Percentiles rank a stretch among this genome's conserved stretches.
These are phyloP conservation scores for Trichonephila inaurata DNA, from an alignment of 1,140 invertebrate species.

Conservation along the genomic window DNA sequence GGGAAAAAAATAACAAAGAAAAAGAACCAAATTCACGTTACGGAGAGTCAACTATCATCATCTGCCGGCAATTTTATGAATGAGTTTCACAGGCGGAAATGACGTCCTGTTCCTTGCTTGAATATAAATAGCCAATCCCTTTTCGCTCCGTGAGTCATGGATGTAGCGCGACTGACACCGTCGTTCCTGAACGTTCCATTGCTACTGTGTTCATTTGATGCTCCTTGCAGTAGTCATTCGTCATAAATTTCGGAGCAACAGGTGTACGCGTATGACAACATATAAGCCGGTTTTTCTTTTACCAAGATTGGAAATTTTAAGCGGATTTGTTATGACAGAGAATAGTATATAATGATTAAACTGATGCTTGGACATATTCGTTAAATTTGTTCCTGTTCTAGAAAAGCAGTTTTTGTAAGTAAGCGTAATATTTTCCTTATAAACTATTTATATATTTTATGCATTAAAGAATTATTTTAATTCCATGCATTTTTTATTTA, in stretches of 20 bases:
- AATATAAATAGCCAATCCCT: slow-evolving; percentile 69
- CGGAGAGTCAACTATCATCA: slow-evolving; percentile 40
- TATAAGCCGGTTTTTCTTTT: neutral
- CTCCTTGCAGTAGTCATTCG: neutral
- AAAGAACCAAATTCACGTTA: slow-evolving; percentile 46
- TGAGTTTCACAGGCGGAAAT: slow-evolving; percentile 67
- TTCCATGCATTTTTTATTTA: neutral
- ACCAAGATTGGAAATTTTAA: slow-evolving; percentile 9
- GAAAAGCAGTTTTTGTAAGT: neutral
- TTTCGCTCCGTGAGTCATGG: slow-evolving; percentile 45
- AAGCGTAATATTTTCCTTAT: neutral
- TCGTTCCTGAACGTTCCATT: slow-evolving; percentile 26
- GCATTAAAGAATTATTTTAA: neutral
- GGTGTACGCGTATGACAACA: neutral
- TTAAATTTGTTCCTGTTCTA: neutral
- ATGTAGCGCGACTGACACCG: neutral
- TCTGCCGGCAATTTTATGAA: slow-evolving; percentile 67
- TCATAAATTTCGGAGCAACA: slow-evolving; percentile 19
- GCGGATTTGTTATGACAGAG: neutral
- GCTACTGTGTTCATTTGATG: neutral
- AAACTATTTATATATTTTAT: neutral
- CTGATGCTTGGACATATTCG: neutral
- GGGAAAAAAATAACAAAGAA: neutral
- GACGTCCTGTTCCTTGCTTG: slow-evolving; percentile 37
- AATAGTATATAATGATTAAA: slow-evolving; percentile 1